Percentiles rank a stretch among this genome's conserved stretches.
phyloP scores from a whole-genome alignment of 2,797 vertebrate species.

The Notoglanidium macrostoma region DNA sequence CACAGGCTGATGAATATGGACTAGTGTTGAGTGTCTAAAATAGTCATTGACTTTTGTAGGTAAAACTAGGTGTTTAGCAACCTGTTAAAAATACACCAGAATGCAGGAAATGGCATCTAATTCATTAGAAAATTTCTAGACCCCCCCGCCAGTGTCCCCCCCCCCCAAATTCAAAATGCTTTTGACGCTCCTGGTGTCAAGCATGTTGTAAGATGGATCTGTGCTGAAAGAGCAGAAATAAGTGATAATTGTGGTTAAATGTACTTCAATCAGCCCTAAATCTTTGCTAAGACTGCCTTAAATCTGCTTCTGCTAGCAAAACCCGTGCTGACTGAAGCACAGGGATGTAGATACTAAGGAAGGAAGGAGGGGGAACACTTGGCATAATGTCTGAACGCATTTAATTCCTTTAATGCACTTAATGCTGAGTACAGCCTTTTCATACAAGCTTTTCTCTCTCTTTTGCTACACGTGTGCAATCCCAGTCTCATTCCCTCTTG shows the following conservation, averaged over 20 bases:
- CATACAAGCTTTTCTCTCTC: not conserved
- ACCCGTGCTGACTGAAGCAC: slow-evolving; percentile 3
- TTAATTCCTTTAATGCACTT: slow-evolving; percentile 24
- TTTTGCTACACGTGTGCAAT: not conserved
- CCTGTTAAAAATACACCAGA: no score
- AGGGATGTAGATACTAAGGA: slow-evolving; percentile 5
- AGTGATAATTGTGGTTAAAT: slow-evolving; percentile 13
- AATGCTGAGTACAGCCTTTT: not conserved
- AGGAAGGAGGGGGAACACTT: slow-evolving; percentile 12
- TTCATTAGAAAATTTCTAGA: no score
- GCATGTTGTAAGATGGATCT: not conserved
- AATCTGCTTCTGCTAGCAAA: slow-evolving; percentile 45
- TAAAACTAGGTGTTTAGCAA: no score
- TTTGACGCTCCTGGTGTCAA: no score
- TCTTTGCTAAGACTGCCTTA: slow-evolving; percentile 23
- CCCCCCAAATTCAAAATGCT: no score
- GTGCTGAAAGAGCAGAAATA: not conserved
- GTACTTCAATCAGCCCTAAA: not conserved
- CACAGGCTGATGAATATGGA: no score
- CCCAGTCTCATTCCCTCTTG: not conserved
- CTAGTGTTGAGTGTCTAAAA: no score
- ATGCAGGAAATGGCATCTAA: no score
- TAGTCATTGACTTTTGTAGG: no score
- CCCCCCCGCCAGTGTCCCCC: no score
- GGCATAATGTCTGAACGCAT: slow-evolving; percentile 8